Percentiles rank a stretch among this genome's conserved stretches.
These are phyloP conservation scores for Resseliella maxima DNA, from an alignment of 2,888 invertebrate genomes.

Conservation along the genomic window DNA sequence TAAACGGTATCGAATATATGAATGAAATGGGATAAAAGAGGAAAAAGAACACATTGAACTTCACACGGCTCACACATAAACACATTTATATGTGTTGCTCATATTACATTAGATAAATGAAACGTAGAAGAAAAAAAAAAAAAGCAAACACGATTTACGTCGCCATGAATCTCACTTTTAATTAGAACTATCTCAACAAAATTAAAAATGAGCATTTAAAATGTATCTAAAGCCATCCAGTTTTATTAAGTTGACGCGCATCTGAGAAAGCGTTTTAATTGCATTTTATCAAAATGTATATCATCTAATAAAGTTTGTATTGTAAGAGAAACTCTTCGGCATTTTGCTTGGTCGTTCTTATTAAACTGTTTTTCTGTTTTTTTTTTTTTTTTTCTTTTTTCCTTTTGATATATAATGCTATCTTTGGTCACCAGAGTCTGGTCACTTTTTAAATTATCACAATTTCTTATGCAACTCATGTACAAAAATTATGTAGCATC, in stretches of 20 bases:
- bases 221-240: not conserved
- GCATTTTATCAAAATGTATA: not conserved
- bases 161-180: conserved; percentile 17
- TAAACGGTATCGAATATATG: no score
- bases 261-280: conserved; percentile 1
- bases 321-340: not conserved
- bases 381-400: no score
- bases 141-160: not conserved
- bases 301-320: not conserved
- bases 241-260: not conserved
- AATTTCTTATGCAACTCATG: not conserved
- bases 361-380: not conserved
- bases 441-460: not conserved
- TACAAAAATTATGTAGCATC: not conserved
- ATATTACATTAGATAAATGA: not conserved
- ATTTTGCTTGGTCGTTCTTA: no score
- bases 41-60: no score
- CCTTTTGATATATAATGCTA: no score
- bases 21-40: no score
- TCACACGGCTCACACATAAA: no score
- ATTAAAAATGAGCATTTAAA: not conserved
- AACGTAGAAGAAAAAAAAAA: no score
- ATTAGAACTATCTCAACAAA: conserved; percentile 3
- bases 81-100: no score
- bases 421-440: no score